Conservation (phyloP, 2,888 invertebrate genomes). For the Celastrina argiolus region DNA sequence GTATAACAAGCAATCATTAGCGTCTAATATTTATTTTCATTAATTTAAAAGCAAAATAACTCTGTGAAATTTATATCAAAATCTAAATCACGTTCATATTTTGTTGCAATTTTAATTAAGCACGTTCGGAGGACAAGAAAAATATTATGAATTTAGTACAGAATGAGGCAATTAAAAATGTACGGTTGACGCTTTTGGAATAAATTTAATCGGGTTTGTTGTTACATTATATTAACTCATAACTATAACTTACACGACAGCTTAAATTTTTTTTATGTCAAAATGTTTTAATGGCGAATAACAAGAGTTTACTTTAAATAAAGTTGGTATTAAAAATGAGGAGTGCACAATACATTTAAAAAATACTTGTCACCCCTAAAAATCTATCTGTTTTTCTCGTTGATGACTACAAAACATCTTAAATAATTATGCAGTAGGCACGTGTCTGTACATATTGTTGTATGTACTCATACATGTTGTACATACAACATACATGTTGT, state of each 20-base stretch:
- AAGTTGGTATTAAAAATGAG: too few relatives aligned
- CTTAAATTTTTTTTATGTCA: too few relatives aligned
- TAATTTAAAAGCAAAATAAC: constrained; percentile 5
- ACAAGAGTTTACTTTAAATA: too few relatives aligned
- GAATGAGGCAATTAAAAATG: constrained; percentile 3
- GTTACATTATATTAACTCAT: neutral
- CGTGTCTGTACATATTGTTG: too few relatives aligned
- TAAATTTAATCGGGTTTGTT: neutral
- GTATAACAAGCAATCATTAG: neutral
- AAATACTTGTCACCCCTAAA: too few relatives aligned
- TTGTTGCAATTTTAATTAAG: constrained; percentile 15
- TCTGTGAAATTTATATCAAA: neutral
- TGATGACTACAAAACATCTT: too few relatives aligned
- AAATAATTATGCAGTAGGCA: too few relatives aligned
- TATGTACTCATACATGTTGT: neutral
- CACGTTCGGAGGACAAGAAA: constrained; percentile 11
- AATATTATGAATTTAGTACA: constrained; percentile 9
- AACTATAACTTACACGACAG: too few relatives aligned
- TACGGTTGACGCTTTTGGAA: constrained; percentile 4
- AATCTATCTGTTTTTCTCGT: too few relatives aligned
- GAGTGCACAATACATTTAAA: too few relatives aligned
- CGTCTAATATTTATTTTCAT: neutral
- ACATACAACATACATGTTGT: neutral
- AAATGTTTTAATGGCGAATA: too few relatives aligned
- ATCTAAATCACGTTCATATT: constrained; percentile 17